Conservation (phyloP, 2,797 vertebrate species). For the Eulemur coronatus region DNA sequence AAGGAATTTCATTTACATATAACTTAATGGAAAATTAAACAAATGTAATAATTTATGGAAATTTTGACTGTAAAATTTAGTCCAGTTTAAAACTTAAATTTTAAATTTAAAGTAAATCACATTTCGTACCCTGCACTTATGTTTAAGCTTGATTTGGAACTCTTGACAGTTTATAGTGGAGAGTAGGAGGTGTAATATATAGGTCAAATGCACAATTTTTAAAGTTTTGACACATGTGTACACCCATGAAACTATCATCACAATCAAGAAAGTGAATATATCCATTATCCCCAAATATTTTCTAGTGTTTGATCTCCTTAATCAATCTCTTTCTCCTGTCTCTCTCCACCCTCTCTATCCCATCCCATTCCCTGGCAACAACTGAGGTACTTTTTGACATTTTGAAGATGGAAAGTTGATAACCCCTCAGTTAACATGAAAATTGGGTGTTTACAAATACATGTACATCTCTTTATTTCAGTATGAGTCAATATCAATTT, state of each 20-base stretch:
- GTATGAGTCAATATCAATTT: background rate
- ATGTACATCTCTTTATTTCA: background rate
- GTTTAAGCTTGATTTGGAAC: background rate
- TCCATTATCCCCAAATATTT: background rate
- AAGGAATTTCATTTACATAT: background rate
- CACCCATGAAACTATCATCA: background rate
- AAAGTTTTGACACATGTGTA: background rate
- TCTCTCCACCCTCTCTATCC: background rate
- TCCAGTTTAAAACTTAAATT: background rate
- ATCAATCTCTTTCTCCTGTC: background rate
- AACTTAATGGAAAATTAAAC: background rate
- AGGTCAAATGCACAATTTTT: background rate
- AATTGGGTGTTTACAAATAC: background rate
- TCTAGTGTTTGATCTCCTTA: background rate
- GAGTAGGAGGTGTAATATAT: background rate
- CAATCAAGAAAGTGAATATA: background rate
- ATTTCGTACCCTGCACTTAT: background rate
- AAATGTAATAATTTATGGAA: background rate
- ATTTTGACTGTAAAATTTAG: background rate
- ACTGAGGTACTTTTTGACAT: background rate
- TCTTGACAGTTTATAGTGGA: background rate
- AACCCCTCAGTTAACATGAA: background rate
- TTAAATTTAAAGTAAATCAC: background rate
- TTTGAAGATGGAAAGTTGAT: background rate
- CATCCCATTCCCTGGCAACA: background rate